These are phyloP conservation scores for Tetragonisca angustula DNA, from an alignment of 2,888 invertebrate genomes.

Conservation along the genomic window DNA sequence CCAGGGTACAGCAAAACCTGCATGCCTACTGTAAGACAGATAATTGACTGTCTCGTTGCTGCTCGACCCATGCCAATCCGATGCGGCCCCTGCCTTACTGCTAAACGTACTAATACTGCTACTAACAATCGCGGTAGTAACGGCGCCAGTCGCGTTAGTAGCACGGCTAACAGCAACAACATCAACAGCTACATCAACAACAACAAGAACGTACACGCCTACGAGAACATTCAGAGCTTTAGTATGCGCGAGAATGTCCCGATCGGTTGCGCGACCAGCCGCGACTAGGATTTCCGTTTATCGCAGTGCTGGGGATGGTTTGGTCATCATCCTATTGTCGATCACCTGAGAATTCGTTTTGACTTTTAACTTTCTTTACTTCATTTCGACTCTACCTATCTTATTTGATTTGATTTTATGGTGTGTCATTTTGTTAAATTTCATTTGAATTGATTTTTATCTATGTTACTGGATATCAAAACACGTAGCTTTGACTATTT, in stretches of 20 bases:
- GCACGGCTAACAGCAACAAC: conserved; percentile 73
- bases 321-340: background rate
- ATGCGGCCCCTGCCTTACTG: conserved; percentile 81
- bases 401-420: too few species aligned
- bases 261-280: conserved; percentile 33
- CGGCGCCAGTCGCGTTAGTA: conserved; percentile 72
- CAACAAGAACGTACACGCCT: conserved; percentile 67
- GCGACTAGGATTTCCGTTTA: conserved; percentile 42
- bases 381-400: too few species aligned
- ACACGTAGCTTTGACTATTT: background rate
- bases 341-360: background rate
- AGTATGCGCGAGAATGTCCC: conserved; percentile 47
- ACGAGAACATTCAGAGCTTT: conserved; percentile 59
- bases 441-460: too few species aligned
- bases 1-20: conserved; percentile 85
- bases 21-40: conserved; percentile 87
- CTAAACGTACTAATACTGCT: conserved; percentile 79
- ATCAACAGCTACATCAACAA: conserved; percentile 72
- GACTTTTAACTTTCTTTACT: background rate
- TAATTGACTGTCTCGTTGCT: conserved; percentile 83
- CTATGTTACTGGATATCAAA: too few species aligned
- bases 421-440: too few species aligned
- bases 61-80: conserved; percentile 82
- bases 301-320: conserved; percentile 44
- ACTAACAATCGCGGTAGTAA: conserved; percentile 76